Evolutionary conservation across 2,797 vertebrate species (phyloP).

Genomic region (Rachycentron canadum): DNA sequence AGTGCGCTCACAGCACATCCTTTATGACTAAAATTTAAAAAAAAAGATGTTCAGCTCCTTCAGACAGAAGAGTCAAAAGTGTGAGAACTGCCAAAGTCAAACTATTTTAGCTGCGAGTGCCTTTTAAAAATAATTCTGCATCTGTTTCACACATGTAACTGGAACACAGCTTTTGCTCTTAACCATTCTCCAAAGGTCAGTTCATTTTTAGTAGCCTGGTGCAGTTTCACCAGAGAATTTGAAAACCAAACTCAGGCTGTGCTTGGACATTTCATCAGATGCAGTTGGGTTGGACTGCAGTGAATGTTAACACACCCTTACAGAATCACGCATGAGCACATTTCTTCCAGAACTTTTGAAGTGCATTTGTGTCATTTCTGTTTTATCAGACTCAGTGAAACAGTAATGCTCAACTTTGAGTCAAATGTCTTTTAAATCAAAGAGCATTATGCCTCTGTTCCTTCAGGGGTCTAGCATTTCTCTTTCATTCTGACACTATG

Average conservation of each 20-base stretch:
- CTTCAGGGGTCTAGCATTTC: not conserved
- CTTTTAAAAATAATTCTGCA: not conserved
- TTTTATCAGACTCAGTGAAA: not conserved
- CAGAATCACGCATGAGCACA: not conserved
- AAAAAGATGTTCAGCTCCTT: constrained; percentile 8
- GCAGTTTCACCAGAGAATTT: not conserved
- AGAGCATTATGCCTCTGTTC: not conserved
- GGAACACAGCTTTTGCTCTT: constrained; percentile 12
- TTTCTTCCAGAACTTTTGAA: not conserved
- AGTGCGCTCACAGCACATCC: not conserved
- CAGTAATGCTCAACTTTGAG: not conserved
- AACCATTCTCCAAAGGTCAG: not conserved
- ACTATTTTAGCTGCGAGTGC: constrained; percentile 13
- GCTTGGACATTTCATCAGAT: not conserved
- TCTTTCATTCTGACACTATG: not conserved
- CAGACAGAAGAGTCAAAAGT: constrained; percentile 3
- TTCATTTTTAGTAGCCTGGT: not conserved
- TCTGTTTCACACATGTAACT: constrained; percentile 20
- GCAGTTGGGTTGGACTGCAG: not conserved
- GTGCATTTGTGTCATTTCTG: not conserved
- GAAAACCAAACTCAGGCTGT: not conserved
- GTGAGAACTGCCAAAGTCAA: constrained; percentile 28
- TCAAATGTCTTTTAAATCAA: too few species aligned
- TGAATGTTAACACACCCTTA: not conserved
- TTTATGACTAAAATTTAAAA: not conserved